These are phyloP conservation scores for Passer montanus DNA, from an alignment of 2,113 vertebrate species.

Conservation along the genomic window DNA sequence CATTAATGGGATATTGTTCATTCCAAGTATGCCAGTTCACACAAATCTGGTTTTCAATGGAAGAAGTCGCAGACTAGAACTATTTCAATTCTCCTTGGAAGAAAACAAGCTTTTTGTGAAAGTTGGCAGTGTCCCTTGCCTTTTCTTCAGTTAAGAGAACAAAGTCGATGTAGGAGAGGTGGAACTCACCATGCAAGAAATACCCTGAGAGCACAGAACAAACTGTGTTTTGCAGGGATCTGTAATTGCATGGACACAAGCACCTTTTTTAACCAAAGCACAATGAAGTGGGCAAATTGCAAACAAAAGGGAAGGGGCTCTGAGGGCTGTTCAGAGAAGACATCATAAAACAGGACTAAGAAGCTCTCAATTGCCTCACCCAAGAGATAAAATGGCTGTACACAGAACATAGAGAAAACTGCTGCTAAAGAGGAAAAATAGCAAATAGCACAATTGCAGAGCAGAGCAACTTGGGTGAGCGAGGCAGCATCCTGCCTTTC, in stretches of 20 bases:
- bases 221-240: background rate
- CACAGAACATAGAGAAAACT: background rate
- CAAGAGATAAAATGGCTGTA: background rate
- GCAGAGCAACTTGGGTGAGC: fast-evolving
- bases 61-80: background rate
- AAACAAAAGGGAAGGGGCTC: background rate
- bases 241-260: background rate
- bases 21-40: background rate
- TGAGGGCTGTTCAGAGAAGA: background rate
- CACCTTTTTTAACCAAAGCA: background rate
- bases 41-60: slow-evolving; percentile 20
- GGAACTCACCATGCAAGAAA: background rate
- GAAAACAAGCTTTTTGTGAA: background rate
- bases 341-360: background rate
- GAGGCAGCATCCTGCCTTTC: background rate
- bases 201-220: background rate
- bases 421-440: background rate
- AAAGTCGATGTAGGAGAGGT: background rate
- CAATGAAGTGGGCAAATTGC: background rate
- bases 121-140: background rate
- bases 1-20: background rate
- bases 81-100: background rate
- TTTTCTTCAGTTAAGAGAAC: background rate
- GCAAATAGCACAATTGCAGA: background rate
- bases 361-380: background rate